phyloP scores from a whole-genome alignment of 2,797 vertebrate genomes.

The Coccyzus lansbergi region DNA sequence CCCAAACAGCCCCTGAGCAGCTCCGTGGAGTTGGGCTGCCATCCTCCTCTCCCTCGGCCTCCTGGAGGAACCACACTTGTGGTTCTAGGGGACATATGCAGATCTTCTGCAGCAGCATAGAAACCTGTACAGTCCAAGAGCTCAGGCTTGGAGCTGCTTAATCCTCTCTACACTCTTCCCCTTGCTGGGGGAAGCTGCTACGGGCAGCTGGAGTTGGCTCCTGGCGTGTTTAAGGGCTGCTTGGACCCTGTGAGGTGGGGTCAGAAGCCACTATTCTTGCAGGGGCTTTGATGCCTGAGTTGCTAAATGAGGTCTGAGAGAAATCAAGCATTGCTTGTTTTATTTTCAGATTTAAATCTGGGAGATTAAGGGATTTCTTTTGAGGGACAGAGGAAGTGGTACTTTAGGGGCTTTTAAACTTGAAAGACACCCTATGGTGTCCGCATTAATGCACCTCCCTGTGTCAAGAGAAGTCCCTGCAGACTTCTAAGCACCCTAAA shows the following conservation, averaged over 20 bases:
- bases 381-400: background rate
- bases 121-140: background rate
- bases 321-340: background rate
- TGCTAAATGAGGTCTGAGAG: background rate
- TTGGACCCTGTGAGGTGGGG: accelerated
- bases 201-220: background rate
- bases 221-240: background rate
- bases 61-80: background rate
- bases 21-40: background rate
- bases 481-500: background rate
- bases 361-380: background rate
- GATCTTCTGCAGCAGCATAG: background rate
- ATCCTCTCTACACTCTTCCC: background rate
- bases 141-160: background rate
- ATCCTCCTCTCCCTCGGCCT: background rate
- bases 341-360: background rate
- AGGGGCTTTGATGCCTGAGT: background rate
- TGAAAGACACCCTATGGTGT: background rate
- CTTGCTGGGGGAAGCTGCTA: background rate
- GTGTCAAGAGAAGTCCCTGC: background rate
- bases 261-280: background rate
- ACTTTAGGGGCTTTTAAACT: background rate
- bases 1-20: background rate
- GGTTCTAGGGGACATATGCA: background rate
- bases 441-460: background rate